These are phyloP conservation scores for Brachypteracias leptosomus DNA, from an alignment of 2,113 vertebrate species.

Conservation along the genomic window DNA sequence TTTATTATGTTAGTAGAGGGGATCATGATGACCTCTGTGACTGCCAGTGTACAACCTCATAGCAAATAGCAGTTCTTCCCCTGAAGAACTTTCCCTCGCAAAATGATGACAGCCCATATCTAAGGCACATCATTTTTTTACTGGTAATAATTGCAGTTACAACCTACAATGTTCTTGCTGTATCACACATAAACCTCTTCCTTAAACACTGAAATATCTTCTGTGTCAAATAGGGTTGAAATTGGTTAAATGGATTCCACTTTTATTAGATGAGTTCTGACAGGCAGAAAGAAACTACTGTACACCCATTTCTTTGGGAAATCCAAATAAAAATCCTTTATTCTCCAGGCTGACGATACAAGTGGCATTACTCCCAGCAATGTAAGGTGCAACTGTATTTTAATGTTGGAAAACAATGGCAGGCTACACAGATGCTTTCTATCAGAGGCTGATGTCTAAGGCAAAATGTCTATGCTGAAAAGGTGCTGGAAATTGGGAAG, in stretches of 20 bases:
- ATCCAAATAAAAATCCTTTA: slow-evolving; percentile 16
- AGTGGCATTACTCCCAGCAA: background rate
- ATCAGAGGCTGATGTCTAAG: too few relatives aligned
- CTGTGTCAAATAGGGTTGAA: slow-evolving; percentile 13
- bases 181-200: background rate
- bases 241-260: slow-evolving; percentile 5
- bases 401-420: background rate
- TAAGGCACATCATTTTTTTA: background rate
- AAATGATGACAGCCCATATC: slow-evolving; percentile 10
- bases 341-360: background rate
- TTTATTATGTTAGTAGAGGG: background rate
- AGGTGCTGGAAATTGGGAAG: background rate
- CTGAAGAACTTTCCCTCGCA: background rate
- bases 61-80: slow-evolving; percentile 8
- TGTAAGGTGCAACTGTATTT: background rate
- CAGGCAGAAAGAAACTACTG: slow-evolving; percentile 17
- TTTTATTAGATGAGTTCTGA: slow-evolving; percentile 33
- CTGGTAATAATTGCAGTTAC: slow-evolving; percentile 36
- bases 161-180: slow-evolving; percentile 37
- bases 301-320: background rate
- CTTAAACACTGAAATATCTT: background rate
- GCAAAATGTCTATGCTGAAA: background rate
- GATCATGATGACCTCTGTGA: background rate
- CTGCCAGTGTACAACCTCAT: background rate
- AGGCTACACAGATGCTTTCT: background rate